Base-by-base conservation (phyloP, 2,888 invertebrate species). In the Cenopis cana region DNA sequence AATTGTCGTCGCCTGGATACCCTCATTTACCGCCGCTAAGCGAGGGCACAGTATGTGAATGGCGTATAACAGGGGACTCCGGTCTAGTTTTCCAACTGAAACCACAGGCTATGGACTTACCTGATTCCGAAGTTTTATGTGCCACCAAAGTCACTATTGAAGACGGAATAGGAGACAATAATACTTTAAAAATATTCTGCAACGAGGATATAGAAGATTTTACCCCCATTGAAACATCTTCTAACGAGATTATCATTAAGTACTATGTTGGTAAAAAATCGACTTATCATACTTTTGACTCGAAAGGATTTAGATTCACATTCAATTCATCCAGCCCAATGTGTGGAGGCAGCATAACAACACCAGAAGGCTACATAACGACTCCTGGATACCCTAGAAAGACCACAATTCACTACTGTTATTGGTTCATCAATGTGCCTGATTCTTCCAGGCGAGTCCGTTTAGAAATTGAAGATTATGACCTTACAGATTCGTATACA, bases 271-370 rank as follows among this genome's bases (percentile, higher is more conserved):
- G 88, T 29, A 87, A 85, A 75, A 81, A 83, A 2, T 82, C 82
- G 72, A 65, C 90, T 68, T 88, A 85, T 20, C 83, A 88, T 24
- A 76, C 82, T 6, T 77, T 81, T 0, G 79, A 80, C 29, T 90
- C 83, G 69, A 89, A 91, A 74, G 95, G 95, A 12, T 97, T 97
- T 79, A 91, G 90, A 74, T 81, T 97, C 52, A 93, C 89, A 24
- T 97, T 95, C 74, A 94, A 94, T 68, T 88, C 95, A 0, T 94
- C 93, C 0, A 86, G 85, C 3, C 81, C 89, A 0, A 79, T 82
- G n/a, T 98, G 98, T 84, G 97, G 97, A 10, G 96, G 96, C 33
- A 82, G 78, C 0, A 79, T 97, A 1, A 94, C 88, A 8, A 94
- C 94, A 0, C 87, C 95, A 17, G 93, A 94, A 55, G 98, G 98